These are phyloP conservation scores for Melanotaenia parkinsoni DNA, from an alignment of 2,797 vertebrate species.

Conservation along the genomic window DNA sequence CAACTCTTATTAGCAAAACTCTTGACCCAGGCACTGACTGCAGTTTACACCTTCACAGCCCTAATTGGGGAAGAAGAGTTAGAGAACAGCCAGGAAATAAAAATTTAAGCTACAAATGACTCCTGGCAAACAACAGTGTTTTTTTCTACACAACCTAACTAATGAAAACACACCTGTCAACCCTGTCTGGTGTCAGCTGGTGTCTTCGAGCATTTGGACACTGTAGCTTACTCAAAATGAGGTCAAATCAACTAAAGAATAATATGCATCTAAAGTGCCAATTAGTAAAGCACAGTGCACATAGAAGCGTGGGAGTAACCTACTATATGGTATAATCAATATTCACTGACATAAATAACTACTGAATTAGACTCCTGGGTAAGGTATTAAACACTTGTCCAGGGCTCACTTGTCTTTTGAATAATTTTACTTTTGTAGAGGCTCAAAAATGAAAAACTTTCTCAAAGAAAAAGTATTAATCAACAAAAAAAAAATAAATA, in stretches of 20 bases:
- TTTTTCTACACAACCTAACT: background rate
- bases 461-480: no score
- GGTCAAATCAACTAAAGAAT: background rate
- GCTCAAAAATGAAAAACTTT: background rate
- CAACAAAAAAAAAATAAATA: no score
- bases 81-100: slow-evolving; percentile 1
- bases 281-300: background rate
- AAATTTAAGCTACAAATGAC: slow-evolving; percentile 8
- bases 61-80: background rate
- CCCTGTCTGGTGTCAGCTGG: background rate
- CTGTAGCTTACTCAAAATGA: background rate
- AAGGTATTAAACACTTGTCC: slow-evolving; percentile 20
- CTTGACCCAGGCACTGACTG: slow-evolving; percentile 8
- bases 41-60: slow-evolving; percentile 5
- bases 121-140: background rate
- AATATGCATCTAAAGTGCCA: background rate
- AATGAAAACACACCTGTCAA: background rate
- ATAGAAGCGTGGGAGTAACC: background rate
- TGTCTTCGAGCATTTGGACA: background rate
- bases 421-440: slow-evolving; percentile 24
- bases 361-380: slow-evolving; percentile 10
- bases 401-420: slow-evolving; percentile 27
- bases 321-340: background rate
- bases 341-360: background rate
- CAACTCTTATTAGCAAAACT: slow-evolving; percentile 11